Evolutionary conservation across 2,797 vertebrate species (phyloP), one percentile per base, ranked within the genome.

Genomic region (Tragopan temminckii): DNA sequence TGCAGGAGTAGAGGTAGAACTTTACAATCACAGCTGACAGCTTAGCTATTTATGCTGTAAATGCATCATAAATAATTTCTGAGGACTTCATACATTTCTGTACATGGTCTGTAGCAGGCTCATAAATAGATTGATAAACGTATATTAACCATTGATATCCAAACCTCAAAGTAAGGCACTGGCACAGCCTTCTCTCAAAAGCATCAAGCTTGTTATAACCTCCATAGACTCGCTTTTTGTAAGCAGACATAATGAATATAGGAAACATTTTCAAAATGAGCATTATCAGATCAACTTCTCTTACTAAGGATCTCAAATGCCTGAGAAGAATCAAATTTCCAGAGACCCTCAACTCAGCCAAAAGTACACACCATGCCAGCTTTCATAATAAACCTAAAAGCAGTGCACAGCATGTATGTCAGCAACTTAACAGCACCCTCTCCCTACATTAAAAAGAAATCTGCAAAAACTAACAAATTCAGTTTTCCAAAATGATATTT

Each of bases 31-130:
- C 0, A 53, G 85, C 27, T 93, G 81, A 94, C 95, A 72, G 89
- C 90, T 88, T 93, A 91, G 89, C 74, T 95, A 88, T 92, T 80
- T 96, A 95, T 94, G 82, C 64, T 96, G 55, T 97, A 97, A 97
- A 97, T 95, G 96, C 83, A 82, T 89, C 72, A 45, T 96, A 97
- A 97, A 97, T 96, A 96, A 96, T 97, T 97, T 85, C 91, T 96
- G 93, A 95, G 50, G 64, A 94, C 93, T 94, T 91, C 94, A 50
- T 88, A 83, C 64, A 92, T 93, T 92, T 52, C 67, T 94, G 36
- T 91, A 13, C n/a, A 82, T 55, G 80, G 93, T 91, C 88, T 95
- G 89, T 90, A 96, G 88, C 45, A 96, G 69, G 23, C 36, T 96
- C 94, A 95, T 96, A 85, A 97, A 96, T 94, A 94, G 93, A 91